Percentiles rank a stretch among this genome's conserved stretches.
Conservation (phyloP, 53 echinoderm and acorn worm species). For the Echinarachnius parma region DNA sequence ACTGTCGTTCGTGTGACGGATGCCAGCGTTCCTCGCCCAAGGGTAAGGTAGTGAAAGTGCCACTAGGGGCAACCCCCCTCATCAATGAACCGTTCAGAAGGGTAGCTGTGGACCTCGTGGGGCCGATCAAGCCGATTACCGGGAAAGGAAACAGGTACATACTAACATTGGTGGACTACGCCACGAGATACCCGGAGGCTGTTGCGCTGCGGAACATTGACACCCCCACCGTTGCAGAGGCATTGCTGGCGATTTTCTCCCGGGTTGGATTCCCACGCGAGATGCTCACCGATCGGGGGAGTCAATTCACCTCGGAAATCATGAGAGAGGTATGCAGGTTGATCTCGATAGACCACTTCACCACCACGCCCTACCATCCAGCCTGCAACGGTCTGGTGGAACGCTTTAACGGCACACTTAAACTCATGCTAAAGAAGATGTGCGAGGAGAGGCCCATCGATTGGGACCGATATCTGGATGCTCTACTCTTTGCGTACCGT, state of each 20-base stretch:
- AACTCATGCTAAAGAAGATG: too few relatives aligned
- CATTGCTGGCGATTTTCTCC: slow-evolving; percentile 28
- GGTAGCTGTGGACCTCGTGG: slow-evolving; percentile 35
- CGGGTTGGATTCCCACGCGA: slow-evolving; percentile 17
- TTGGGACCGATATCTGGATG: slow-evolving; percentile 62
- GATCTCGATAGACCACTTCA: slow-evolving; percentile 27
- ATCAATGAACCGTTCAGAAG: slow-evolving; percentile 37
- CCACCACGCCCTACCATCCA: slow-evolving; percentile 39
- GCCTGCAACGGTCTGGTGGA: slow-evolving; percentile 45
- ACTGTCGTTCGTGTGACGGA: too few relatives aligned
- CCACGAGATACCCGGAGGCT: slow-evolving; percentile 44
- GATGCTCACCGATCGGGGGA: slow-evolving; percentile 32
- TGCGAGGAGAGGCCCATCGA: slow-evolving; percentile 55
- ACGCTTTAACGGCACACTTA: slow-evolving; percentile 47
- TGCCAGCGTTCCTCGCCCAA: too few relatives aligned
- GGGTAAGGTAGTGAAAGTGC: too few relatives aligned
- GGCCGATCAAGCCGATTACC: slow-evolving; percentile 25
- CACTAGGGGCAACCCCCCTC: too few relatives aligned
- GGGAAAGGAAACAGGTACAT: slow-evolving; percentile 13
- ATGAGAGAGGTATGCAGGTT: too few relatives aligned
- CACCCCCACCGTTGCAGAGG: slow-evolving; percentile 39
- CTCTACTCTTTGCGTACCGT: slow-evolving; percentile 65
- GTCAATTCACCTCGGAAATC: too few relatives aligned
- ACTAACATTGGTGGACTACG: slow-evolving; percentile 29
- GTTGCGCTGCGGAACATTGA: slow-evolving; percentile 29